Conservation (phyloP, 2,113 vertebrate species). For the Dipodomys ordii region DNA sequence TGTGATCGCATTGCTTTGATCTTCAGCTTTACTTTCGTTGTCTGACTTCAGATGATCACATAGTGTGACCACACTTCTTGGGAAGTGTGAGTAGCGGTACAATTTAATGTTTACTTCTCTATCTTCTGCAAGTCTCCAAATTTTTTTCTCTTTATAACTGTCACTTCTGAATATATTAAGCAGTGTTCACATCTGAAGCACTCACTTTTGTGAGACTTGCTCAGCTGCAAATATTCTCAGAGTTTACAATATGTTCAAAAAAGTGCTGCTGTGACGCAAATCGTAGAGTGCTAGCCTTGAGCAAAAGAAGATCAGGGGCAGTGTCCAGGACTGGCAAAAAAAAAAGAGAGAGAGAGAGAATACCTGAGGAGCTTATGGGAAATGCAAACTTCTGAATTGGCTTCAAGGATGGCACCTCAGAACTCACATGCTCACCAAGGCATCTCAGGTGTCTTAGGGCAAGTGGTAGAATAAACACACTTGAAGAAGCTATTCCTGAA, state of each 20-base stretch:
- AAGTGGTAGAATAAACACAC: neutral
- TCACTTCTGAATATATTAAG: neutral
- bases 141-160: constrained; percentile 5
- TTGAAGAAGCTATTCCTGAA: too few species aligned
- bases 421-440: neutral
- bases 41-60: neutral
- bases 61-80: neutral
- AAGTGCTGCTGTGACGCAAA: too few species aligned
- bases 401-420: neutral
- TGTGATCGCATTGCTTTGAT: neutral
- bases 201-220: neutral
- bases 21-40: constrained; percentile 43
- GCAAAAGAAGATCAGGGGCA: too few species aligned
- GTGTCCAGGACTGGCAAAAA: too few species aligned
- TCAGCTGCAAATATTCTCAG: neutral
- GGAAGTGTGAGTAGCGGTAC: neutral
- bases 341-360: neutral
- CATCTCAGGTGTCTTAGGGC: neutral
- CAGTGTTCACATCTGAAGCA: constrained; percentile 9
- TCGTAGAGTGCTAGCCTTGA: too few species aligned
- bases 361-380: neutral
- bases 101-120: constrained; percentile 19
- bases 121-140: neutral
- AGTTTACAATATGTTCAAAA: neutral
- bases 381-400: neutral